Percentiles rank a stretch among this genome's conserved stretches.
Evolutionary conservation across 1,140 invertebrate species (phyloP).

Genomic region (Pygmarrhopalites habei): DNA sequence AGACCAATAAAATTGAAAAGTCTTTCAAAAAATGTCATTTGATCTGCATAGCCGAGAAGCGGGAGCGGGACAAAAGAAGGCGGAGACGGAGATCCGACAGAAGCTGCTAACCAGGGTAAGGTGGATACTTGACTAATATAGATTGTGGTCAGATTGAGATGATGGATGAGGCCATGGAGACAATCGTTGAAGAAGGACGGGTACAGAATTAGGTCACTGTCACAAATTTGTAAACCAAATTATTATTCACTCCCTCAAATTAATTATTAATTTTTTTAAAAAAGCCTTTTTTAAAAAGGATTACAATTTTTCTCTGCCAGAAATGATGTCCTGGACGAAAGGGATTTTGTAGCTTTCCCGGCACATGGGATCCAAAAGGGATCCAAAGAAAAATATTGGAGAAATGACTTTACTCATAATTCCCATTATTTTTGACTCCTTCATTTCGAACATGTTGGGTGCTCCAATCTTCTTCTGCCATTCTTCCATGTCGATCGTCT

Average conservation of each 20-base stretch:
- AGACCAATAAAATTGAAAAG: constrained; percentile 46
- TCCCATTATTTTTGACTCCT: not conserved
- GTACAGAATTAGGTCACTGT: constrained; percentile 26
- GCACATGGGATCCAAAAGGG: not conserved
- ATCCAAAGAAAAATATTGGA: not conserved
- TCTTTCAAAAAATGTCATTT: constrained; percentile 55
- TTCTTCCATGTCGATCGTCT: not conserved
- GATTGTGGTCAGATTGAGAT: constrained; percentile 22
- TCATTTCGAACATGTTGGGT: not conserved
- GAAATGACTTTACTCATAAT: not conserved
- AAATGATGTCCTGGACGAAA: not conserved
- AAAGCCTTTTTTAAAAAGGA: no score
- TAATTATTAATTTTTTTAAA: not conserved
- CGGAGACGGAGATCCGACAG: constrained; percentile 11
- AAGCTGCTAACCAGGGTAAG: not conserved
- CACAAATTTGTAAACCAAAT: not conserved
- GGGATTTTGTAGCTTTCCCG: not conserved
- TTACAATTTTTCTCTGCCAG: not conserved
- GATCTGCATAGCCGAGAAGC: constrained; percentile 44
- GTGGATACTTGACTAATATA: not conserved
- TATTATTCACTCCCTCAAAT: not conserved
- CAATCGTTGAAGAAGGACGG: constrained; percentile 21
- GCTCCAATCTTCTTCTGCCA: not conserved
- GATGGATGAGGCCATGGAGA: constrained; percentile 15
- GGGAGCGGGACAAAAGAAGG: constrained; percentile 40